Conservation (phyloP, 2,113 vertebrate genomes). For the Mandrillus leucophaeus region DNA sequence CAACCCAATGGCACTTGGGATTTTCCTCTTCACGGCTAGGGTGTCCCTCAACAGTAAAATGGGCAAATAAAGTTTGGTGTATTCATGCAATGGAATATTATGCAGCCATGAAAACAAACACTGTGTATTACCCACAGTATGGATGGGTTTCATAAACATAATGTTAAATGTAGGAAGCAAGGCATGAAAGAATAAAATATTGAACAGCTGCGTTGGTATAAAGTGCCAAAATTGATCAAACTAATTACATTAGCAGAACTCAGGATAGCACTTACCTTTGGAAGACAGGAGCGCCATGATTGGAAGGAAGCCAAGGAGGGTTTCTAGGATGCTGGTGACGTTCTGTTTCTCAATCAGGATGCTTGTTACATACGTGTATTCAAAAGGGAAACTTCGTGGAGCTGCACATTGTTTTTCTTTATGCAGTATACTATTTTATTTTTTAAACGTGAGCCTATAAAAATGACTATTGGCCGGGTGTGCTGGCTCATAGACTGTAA, state of each 20-base stretch:
- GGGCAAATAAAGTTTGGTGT: not conserved
- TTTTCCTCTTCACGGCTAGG: not conserved
- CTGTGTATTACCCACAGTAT: not conserved
- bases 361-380: not conserved
- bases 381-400: not conserved
- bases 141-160: not conserved
- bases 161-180: not conserved
- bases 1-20: not conserved
- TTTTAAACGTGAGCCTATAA: too few species aligned
- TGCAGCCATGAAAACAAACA: not conserved
- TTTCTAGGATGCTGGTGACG: not conserved
- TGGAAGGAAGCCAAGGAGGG: not conserved
- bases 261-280: not conserved
- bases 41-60: not conserved
- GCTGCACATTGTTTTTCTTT: not conserved
- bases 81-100: not conserved
- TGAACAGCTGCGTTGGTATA: not conserved
- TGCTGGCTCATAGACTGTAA: too few species aligned
- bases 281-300: not conserved
- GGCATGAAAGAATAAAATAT: not conserved
- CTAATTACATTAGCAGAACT: not conserved
- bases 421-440: too few species aligned
- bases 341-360: not conserved
- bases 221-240: not conserved
- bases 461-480: too few species aligned